Conservation (phyloP, 2,113 vertebrate species). For the Platichthys stellatus region DNA sequence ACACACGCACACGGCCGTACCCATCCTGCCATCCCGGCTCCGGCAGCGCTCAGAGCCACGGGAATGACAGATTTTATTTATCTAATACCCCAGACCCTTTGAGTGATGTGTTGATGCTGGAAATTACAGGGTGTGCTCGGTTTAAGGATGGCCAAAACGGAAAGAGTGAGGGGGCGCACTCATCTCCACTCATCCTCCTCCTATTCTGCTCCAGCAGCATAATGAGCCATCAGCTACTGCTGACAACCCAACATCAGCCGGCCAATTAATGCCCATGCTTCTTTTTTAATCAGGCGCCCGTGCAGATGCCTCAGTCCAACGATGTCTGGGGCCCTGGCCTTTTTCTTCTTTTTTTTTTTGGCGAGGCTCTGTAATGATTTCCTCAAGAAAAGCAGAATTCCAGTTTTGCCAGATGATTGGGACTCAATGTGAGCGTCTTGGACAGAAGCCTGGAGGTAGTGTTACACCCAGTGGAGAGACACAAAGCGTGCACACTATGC, state of each 20-base stretch:
- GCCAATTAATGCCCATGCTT: slow-evolving; percentile 75
- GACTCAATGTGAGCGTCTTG: slow-evolving; percentile 41
- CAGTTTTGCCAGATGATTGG: slow-evolving; percentile 64
- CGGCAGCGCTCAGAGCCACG: slow-evolving; percentile 34
- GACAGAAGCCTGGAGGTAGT: slow-evolving; percentile 66
- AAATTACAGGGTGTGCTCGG: slow-evolving; percentile 61
- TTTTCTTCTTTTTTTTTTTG: slow-evolving; percentile 39
- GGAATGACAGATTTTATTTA: slow-evolving; percentile 64
- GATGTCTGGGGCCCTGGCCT: slow-evolving; percentile 50
- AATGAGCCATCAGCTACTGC: slow-evolving; percentile 73
- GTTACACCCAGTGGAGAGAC: slow-evolving; percentile 49
- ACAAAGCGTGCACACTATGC: slow-evolving; percentile 34
- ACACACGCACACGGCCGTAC: slow-evolving; percentile 37
- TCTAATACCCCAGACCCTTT: slow-evolving; percentile 57
- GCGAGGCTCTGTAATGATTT: slow-evolving; percentile 59
- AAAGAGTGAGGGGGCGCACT: slow-evolving; percentile 45
- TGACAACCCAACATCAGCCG: slow-evolving; percentile 77
- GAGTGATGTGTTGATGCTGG: slow-evolving; percentile 62
- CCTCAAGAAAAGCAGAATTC: slow-evolving; percentile 64
- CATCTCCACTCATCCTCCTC: slow-evolving; percentile 55
- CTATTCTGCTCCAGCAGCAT: slow-evolving; percentile 64
- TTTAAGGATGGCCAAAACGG: slow-evolving; percentile 61
- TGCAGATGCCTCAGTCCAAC: slow-evolving; percentile 68
- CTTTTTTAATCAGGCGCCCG: slow-evolving; percentile 75
- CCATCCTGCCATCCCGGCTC: slow-evolving; percentile 33